phyloP scores from a whole-genome alignment of 2,113 vertebrate species.

The Galbula dea region DNA sequence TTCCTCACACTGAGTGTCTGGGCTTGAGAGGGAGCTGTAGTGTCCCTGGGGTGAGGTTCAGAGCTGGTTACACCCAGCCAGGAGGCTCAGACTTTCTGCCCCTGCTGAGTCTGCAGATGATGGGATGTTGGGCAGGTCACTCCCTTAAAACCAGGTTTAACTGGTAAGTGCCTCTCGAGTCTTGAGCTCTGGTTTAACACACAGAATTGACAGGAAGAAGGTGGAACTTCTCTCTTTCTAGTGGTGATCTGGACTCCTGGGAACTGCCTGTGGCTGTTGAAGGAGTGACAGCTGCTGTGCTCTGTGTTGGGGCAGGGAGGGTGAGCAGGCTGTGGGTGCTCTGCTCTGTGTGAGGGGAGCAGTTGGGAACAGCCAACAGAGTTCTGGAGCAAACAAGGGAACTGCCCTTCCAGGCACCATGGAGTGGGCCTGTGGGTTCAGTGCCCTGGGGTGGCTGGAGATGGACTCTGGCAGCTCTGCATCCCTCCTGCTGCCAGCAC shows the following conservation, averaged over 20 bases:
- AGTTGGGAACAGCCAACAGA: background rate
- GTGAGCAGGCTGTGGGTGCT: fast-evolving
- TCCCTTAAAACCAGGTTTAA: background rate
- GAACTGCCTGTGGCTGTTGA: background rate
- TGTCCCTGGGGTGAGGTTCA: background rate
- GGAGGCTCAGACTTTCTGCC: background rate
- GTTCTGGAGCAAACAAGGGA: background rate
- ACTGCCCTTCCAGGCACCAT: fast-evolving
- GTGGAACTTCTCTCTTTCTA: background rate
- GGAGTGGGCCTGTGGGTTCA: fast-evolving
- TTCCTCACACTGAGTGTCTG: background rate
- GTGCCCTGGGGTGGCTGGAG: background rate
- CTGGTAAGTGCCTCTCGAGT: background rate
- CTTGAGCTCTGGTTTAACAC: background rate
- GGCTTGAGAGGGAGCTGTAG: background rate
- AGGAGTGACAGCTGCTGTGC: background rate
- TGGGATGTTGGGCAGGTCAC: background rate
- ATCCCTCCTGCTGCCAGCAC: background rate
- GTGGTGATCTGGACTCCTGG: background rate
- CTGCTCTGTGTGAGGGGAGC: fast-evolving
- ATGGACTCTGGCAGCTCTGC: background rate
- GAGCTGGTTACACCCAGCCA: fast-evolving
- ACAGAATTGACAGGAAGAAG: background rate
- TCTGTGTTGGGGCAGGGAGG: fast-evolving
- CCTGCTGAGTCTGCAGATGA: no score